Conservation (phyloP, 2,797 vertebrate species). For the Lagodon rhomboides region DNA sequence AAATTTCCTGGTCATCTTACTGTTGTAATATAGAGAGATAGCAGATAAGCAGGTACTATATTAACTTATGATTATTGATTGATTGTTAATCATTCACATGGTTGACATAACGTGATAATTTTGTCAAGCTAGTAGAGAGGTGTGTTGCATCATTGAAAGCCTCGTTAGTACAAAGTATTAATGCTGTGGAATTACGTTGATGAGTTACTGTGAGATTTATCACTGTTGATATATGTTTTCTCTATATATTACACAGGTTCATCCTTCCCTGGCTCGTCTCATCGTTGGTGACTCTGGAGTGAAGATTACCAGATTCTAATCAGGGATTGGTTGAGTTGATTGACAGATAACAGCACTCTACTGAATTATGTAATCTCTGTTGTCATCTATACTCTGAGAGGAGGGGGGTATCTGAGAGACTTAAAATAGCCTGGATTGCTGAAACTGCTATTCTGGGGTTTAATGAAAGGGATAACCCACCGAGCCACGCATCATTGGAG, state of each 20-base stretch:
- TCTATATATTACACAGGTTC: slow-evolving; percentile 79
- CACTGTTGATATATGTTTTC: slow-evolving; percentile 2
- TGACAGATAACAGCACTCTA: slow-evolving; percentile 60
- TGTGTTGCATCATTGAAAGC: neutral
- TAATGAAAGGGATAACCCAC: slow-evolving; percentile 81
- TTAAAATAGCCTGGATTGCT: slow-evolving; percentile 74
- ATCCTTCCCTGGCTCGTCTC: slow-evolving; percentile 86
- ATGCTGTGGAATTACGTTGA: slow-evolving; percentile 19
- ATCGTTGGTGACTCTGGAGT: slow-evolving; percentile 87
- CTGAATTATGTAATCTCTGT: slow-evolving; percentile 74
- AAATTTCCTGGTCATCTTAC: neutral
- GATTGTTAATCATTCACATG: neutral
- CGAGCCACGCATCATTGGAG: slow-evolving; percentile 71
- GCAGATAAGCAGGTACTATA: neutral
- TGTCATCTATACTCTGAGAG: slow-evolving; percentile 55
- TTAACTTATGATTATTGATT: neutral
- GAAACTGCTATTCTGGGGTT: slow-evolving; percentile 76
- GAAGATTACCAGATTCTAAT: slow-evolving; percentile 87
- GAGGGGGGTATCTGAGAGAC: slow-evolving; percentile 41
- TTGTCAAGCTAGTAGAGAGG: neutral
- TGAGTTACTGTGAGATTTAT: slow-evolving; percentile 11
- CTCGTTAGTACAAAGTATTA: neutral
- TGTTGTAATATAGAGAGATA: too few relatives aligned
- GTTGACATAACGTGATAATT: slow-evolving; percentile 4
- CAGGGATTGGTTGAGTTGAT: slow-evolving; percentile 62